Evolutionary conservation across 2,888 invertebrate genomes (phyloP).

Genomic region (Ophonus ardosiacus): DNA sequence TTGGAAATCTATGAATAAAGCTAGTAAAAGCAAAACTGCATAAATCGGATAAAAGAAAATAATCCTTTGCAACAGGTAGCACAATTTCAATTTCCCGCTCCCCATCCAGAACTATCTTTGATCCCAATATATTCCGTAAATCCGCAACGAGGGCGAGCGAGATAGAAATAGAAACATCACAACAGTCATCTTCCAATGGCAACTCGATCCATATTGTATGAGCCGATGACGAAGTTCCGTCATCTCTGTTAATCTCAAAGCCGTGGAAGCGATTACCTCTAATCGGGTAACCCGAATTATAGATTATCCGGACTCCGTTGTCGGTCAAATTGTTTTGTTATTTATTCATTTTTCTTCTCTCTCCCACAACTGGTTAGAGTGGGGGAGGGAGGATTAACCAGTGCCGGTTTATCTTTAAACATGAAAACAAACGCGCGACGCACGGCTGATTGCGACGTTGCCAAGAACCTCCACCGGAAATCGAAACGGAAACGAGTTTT

Average conservation of each 20-base stretch:
- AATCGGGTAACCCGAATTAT: constrained; percentile 47
- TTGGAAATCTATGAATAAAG: constrained; percentile 26
- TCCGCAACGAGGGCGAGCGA: constrained; percentile 16
- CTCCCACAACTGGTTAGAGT: not conserved
- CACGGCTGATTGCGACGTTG: constrained; percentile 32
- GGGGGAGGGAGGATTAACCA: constrained; percentile 32
- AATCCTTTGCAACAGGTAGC: constrained; percentile 42
- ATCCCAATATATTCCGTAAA: constrained; percentile 34
- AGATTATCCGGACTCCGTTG: constrained; percentile 40
- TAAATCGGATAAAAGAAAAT: constrained; percentile 43
- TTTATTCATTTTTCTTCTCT: constrained; percentile 58
- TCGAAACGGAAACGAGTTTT: constrained; percentile 61
- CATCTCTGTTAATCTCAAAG: constrained; percentile 37
- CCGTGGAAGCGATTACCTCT: constrained; percentile 32
- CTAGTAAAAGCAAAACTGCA: constrained; percentile 10
- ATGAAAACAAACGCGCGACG: constrained; percentile 46
- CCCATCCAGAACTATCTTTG: constrained; percentile 35
- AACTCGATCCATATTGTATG: constrained; percentile 40
- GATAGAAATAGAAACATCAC: constrained; percentile 1
- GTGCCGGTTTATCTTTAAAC: constrained; percentile 55
- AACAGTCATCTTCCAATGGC: constrained; percentile 11
- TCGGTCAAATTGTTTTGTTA: constrained; percentile 53
- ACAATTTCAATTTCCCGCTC: constrained; percentile 38
- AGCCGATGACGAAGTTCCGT: constrained; percentile 30
- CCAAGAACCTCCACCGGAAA: constrained; percentile 44